Evolutionary conservation across 2,797 vertebrate genomes (phyloP).

Genomic region (Gallirallus australis): DNA sequence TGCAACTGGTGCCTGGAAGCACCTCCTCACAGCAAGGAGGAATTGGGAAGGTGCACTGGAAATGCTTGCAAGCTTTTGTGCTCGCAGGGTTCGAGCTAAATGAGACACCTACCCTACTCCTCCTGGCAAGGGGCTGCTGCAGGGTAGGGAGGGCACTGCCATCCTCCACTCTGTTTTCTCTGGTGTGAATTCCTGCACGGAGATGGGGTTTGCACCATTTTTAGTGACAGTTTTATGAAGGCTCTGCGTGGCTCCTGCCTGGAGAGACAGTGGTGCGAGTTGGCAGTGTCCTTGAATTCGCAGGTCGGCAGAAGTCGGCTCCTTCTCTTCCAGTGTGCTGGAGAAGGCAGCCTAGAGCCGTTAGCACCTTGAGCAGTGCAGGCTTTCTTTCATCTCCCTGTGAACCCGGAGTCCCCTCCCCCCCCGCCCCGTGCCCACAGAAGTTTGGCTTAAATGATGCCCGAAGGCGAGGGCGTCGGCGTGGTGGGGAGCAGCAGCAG

Average conservation of each 20-base stretch:
- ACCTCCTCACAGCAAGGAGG: neutral
- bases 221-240: neutral
- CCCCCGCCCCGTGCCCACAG: neutral
- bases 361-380: neutral
- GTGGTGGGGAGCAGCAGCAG: neutral
- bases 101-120: neutral
- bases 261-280: neutral
- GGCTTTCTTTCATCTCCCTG: neutral
- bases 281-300: neutral
- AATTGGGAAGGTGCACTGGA: neutral
- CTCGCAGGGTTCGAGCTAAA: neutral
- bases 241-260: neutral
- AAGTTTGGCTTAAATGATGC: constrained; percentile 19
- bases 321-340: neutral
- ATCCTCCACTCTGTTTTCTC: neutral
- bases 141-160: fast-evolving
- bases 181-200: neutral
- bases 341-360: neutral
- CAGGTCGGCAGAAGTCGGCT: neutral
- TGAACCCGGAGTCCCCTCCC: neutral
- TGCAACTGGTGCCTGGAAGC: neutral
- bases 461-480: constrained; percentile 1
- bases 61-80: neutral
- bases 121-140: neutral
- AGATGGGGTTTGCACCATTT: neutral